Evolutionary conservation across 2,797 vertebrate species (phyloP).

Genomic region (Cossypha dichroa): DNA sequence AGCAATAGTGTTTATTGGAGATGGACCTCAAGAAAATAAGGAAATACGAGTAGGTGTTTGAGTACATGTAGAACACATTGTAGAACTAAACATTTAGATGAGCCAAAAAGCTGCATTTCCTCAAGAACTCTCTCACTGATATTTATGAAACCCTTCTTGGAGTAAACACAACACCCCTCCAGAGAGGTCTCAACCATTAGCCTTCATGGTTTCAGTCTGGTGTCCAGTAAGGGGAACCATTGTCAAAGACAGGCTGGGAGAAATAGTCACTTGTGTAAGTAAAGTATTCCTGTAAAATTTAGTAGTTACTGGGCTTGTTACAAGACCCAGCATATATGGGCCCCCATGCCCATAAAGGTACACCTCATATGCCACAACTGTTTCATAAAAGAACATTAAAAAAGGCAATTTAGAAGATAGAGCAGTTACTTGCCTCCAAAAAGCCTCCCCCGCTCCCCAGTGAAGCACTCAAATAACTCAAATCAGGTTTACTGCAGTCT

Average conservation of each 20-base stretch:
- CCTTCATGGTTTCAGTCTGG: conserved; percentile 21
- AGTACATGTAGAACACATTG: background rate
- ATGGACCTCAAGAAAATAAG: conserved; percentile 27
- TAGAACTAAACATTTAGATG: background rate
- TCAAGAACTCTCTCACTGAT: conserved; percentile 5
- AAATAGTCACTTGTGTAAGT: background rate
- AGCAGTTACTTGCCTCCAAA: background rate
- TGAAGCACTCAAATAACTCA: conserved; percentile 18
- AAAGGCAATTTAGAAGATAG: conserved; percentile 39
- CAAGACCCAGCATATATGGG: background rate
- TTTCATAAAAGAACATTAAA: conserved; percentile 9
- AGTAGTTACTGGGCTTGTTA: conserved; percentile 32
- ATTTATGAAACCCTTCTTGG: conserved; percentile 31
- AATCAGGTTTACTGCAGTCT: conserved; percentile 46
- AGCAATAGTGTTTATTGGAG: background rate
- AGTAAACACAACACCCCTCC: conserved; percentile 59
- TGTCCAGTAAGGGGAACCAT: conserved; percentile 67
- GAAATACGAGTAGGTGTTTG: conserved; percentile 28
- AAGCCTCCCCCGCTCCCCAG: background rate
- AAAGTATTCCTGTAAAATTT: background rate
- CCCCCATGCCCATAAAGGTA: conserved; percentile 54
- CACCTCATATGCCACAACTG: conserved; percentile 10
- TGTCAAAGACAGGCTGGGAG: background rate
- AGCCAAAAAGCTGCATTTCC: conserved; percentile 54
- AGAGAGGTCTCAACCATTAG: conserved; percentile 41